phyloP scores from a whole-genome alignment of 2,797 vertebrate species.

The Paratrypauchen microcephalus region DNA sequence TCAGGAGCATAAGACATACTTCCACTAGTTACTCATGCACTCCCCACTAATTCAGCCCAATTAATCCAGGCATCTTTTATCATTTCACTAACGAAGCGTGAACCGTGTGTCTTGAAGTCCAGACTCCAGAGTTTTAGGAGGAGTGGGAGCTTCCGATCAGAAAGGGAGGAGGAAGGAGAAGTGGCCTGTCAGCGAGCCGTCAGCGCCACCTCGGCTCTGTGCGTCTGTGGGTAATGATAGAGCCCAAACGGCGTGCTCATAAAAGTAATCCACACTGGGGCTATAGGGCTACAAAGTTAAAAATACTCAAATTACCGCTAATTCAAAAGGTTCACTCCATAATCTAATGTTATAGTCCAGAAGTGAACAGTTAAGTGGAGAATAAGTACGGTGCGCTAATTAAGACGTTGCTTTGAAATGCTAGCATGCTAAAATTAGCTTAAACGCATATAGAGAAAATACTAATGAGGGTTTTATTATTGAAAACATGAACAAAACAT shows the following conservation, averaged over 20 bases:
- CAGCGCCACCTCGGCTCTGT: constrained; percentile 49
- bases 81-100: constrained; percentile 10
- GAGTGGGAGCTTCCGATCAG: background rate
- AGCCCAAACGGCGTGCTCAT: background rate
- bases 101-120: constrained; percentile 8
- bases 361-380: background rate
- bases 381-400: background rate
- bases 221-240: constrained; percentile 47
- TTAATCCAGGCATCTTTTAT: constrained; percentile 7
- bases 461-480: no score
- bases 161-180: background rate
- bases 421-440: background rate
- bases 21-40: background rate
- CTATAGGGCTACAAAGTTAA: constrained; percentile 9
- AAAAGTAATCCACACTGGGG: constrained; percentile 23
- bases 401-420: background rate
- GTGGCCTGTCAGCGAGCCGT: constrained; percentile 44
- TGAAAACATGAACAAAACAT: no score
- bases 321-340: background rate
- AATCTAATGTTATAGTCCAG: background rate
- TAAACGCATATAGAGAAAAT: no score
- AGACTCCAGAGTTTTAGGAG: background rate
- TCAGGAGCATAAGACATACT: constrained; percentile 1
- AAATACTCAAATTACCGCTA: background rate
- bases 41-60: background rate